phyloP scores from a whole-genome alignment of 2,797 vertebrate species.

The Ptychadena robeensis region DNA sequence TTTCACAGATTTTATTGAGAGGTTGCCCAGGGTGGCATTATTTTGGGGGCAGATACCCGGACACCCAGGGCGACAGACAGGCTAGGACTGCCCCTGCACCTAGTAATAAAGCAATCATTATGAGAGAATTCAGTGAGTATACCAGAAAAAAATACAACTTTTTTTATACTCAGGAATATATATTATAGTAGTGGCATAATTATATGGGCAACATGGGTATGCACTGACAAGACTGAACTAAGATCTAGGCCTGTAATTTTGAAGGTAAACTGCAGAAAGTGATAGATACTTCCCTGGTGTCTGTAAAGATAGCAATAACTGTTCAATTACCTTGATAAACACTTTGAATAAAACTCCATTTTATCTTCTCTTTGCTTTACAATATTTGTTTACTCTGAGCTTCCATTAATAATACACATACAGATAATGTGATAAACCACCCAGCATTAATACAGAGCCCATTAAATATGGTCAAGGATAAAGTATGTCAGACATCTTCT shows the following conservation, averaged over 20 bases:
- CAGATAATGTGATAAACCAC: not conserved
- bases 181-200: not conserved
- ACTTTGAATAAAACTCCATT: not conserved
- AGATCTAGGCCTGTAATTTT: not conserved
- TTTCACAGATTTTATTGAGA: too few species aligned
- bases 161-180: too few species aligned
- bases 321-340: not conserved
- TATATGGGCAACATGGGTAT: not conserved
- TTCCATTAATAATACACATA: not conserved
- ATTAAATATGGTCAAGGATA: not conserved
- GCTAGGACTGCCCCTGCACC: too few species aligned
- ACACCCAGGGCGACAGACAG: too few species aligned
- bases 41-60: too few species aligned
- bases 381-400: not conserved
- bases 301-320: not conserved
- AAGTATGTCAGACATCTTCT: not conserved
- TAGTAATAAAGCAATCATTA: too few species aligned
- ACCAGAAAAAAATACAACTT: too few species aligned
- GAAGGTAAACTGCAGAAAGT: not conserved
- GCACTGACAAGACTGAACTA: not conserved
- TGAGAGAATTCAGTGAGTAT: too few species aligned
- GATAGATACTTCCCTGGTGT: not conserved
- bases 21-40: too few species aligned
- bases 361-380: not conserved
- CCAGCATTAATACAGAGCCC: not conserved